Base-by-base conservation (phyloP, 2,888 invertebrate species). In the Abrostola tripartita region DNA sequence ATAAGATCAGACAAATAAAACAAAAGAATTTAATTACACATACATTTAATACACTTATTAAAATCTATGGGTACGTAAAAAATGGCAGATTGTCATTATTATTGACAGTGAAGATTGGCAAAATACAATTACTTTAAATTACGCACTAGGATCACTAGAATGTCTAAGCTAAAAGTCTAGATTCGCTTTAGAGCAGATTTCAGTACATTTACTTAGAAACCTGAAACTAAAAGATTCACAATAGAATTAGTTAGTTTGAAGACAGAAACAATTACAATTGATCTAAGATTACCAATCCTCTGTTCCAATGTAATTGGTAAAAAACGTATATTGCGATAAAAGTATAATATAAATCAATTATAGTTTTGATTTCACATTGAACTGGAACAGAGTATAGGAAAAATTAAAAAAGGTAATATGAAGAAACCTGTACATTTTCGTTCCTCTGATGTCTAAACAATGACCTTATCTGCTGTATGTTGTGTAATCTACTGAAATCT, bases 31-130 rank as follows among this genome's bases (percentile, higher is more conserved):
- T 78, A 67, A 78, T 88, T 90, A 87, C 88, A 92, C 90, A 92
- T 90, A 92, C 87, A 89, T 93, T 91, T 92, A 92, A 86, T 93
- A 92, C 88, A 91, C 86, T 88, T 92, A 91, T 90, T 93, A 92
- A 92, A 92, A 92, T 88, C 91, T 93, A 93, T 86, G 86, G 90
- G 90, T 90, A 92, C 85, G 92, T 93, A 94, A 93, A 94, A 94
- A 94, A 94, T 94, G 93, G 94, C 94, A 93, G 94, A 93, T 93
- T 85, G 90, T 93, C 90, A 89, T 86, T 81, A 72, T 85, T 85
- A 89, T 84, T 87, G 92, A 92, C 92, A 85, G 93, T 92, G 93
- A 92, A 91, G 87, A 90, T 93, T 94, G 92, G 93, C 93, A 91
- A 92, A 91, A 87, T 91, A 91, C 90, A 85, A 87, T 88, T 88